Base-by-base conservation (phyloP, 2,797 vertebrate genomes). In the Phataginus tricuspis region DNA sequence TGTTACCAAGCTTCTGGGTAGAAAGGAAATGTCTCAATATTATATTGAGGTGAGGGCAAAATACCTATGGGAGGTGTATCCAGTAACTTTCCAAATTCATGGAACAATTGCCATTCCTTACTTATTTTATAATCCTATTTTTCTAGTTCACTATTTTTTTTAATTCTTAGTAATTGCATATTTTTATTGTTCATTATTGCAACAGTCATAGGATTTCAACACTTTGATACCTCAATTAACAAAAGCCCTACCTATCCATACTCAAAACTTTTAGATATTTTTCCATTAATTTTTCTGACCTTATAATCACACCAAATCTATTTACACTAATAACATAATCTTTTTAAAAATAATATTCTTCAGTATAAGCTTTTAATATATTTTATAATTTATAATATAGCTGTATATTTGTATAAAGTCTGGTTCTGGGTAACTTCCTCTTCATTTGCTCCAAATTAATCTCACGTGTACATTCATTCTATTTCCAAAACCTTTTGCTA, bases 401-500 rank as follows among this genome's bases (percentile, higher is more conserved):
- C 34, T 92, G 53, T 78, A 82, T 97, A 96, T 92, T 97, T 97
- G 97, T 95, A 95, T 83, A 78, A 90, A 95, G 95, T 94, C 85
- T 97, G 85, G 51, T 97, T 95, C 87, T 97, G 55, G 59, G 57
- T 95, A 97, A 95, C 31, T 94, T 94, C 96, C 86, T 96, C 92
- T 94, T 95, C 96, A 95, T 95, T 96, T 97, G 77, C 51, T 95
- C 96, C 72, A 96, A 95, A 98, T 93, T 96, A 57, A 89, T 96
- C 71, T 92, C 87, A 96, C 97, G 95, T 98, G 84, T 97, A 95
- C 72, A 95, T 94, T 96, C 87, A 95, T 90, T 97, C 95, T 96
- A 95, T 97, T 98, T 97, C 95, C 59, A 96, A 97, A 97, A 95
- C 49, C 72, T 92, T 96, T 97, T 89, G 77, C 95, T 97, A 97